phyloP scores from a whole-genome alignment of 2,797 vertebrate genomes.

The Hyperoplus immaculatus region DNA sequence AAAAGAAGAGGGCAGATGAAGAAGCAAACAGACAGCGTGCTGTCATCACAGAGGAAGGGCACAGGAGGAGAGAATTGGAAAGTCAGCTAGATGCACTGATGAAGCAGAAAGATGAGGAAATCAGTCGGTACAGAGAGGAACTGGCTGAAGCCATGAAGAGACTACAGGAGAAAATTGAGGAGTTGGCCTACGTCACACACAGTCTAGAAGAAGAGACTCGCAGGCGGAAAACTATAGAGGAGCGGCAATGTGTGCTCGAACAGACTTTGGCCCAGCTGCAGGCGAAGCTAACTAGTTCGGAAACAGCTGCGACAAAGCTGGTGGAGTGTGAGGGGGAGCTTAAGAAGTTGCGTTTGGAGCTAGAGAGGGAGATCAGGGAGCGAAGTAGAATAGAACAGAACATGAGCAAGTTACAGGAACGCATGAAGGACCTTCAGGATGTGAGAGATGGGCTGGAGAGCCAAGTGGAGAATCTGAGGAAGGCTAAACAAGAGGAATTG shows the following conservation, averaged over 20 bases:
- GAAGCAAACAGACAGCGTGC: constrained; percentile 85
- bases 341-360: constrained; percentile 84
- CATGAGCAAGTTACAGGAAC: constrained; percentile 85
- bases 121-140: constrained; percentile 84
- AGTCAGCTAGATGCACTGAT: constrained; percentile 86
- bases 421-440: constrained; percentile 90
- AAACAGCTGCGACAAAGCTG: constrained; percentile 84
- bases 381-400: constrained; percentile 89
- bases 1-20: constrained; percentile 85
- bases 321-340: constrained; percentile 90
- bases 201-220: constrained; percentile 90
- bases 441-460: constrained; percentile 90
- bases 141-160: constrained; percentile 87
- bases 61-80: constrained; percentile 91
- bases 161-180: constrained; percentile 90
- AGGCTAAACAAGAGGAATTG: constrained; percentile 87
- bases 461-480: constrained; percentile 88
- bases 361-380: constrained; percentile 89
- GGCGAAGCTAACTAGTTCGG: constrained; percentile 84
- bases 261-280: constrained; percentile 89
- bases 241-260: constrained; percentile 88
- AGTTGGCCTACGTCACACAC: constrained; percentile 88
- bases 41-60: constrained; percentile 85
- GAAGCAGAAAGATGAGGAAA: constrained; percentile 87
- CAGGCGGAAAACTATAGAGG: constrained; percentile 88